These are phyloP conservation scores for Dermochelys coriacea DNA, from an alignment of 2,797 vertebrate genomes.

Conservation along the genomic window DNA sequence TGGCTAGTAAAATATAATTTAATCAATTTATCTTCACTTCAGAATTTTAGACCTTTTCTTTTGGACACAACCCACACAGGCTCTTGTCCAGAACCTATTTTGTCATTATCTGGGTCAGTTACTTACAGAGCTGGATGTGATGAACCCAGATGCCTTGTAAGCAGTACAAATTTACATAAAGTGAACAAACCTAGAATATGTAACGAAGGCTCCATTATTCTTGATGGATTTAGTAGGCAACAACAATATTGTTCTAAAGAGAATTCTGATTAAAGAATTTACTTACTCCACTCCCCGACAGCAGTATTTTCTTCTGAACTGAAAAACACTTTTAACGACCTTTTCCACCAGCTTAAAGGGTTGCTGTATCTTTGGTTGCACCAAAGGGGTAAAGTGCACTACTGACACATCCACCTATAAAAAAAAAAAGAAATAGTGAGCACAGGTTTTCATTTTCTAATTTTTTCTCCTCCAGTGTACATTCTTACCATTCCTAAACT, in stretches of 20 bases:
- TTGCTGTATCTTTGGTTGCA: conserved; percentile 90
- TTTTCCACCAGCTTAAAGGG: conserved; percentile 95
- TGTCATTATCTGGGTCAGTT: not conserved
- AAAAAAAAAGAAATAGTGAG: not conserved
- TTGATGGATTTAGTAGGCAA: not conserved
- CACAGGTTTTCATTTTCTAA: not conserved
- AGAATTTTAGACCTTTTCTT: not conserved
- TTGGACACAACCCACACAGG: not conserved
- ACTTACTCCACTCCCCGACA: conserved; percentile 90
- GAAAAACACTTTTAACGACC: conserved; percentile 90
- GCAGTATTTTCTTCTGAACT: conserved; percentile 95
- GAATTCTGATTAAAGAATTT: not conserved
- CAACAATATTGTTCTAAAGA: not conserved
- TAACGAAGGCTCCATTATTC: not conserved
- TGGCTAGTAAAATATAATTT: not conserved
- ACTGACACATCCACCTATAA: conserved; percentile 94
- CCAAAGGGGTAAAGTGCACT: conserved; percentile 92
- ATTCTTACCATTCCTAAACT: not conserved
- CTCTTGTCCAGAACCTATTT: not conserved
- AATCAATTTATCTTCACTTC: not conserved
- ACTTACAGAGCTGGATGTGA: not conserved
- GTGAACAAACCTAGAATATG: conserved; percentile 7
- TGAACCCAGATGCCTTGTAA: not conserved
- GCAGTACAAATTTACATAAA: not conserved
- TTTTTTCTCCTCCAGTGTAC: not conserved